These are phyloP conservation scores for Strigamia transsilvanica DNA, from an alignment of 2,888 invertebrate genomes.

Conservation along the genomic window DNA sequence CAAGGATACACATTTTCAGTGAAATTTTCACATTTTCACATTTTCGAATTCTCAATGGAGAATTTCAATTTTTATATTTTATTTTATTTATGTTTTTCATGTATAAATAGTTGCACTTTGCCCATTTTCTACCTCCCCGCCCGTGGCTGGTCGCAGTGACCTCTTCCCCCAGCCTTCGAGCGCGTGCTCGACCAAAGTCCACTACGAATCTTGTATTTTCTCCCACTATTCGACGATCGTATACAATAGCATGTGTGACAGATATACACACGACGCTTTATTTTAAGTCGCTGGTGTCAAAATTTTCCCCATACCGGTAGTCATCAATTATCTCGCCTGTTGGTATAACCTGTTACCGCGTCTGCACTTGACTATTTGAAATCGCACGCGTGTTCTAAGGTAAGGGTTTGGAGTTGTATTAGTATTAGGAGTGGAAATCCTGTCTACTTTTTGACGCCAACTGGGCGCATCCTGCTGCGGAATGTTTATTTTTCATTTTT, in stretches of 20 bases:
- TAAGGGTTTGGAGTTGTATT: neutral
- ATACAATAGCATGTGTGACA: neutral
- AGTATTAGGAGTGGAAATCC: no score
- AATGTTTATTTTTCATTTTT: neutral
- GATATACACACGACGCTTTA: neutral
- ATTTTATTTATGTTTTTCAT: neutral
- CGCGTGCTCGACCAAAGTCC: slow-evolving; percentile 26
- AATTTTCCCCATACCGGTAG: no score
- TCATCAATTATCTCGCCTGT: no score
- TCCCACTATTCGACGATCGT: slow-evolving; percentile 5
- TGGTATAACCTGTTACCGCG: no score
- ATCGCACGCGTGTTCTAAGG: neutral
- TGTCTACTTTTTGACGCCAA: neutral
- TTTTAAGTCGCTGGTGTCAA: neutral
- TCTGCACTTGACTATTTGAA: neutral
- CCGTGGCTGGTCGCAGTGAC: neutral
- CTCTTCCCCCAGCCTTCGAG: slow-evolving; percentile 30
- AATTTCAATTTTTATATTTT: neutral
- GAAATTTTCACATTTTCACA: neutral
- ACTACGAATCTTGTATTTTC: neutral
- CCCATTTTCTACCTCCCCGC: slow-evolving; percentile 11
- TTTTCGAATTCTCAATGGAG: neutral
- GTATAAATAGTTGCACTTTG: neutral
- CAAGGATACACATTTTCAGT: neutral
- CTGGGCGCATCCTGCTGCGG: neutral